Conservation (phyloP, 2,888 invertebrate species). For the Andrena chrysosceles region DNA sequence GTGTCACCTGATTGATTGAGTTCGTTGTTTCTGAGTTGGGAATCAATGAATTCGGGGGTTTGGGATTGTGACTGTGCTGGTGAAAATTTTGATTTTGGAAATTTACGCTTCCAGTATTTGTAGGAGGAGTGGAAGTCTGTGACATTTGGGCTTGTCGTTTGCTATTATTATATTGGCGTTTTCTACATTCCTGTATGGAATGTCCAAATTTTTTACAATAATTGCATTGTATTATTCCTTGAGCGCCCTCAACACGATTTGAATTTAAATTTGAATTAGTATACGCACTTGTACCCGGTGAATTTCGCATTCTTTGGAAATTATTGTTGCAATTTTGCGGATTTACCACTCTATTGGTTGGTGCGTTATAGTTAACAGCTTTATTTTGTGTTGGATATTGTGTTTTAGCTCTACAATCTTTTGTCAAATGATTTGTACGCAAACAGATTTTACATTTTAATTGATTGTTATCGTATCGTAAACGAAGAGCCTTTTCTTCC, state of each 20-base stretch:
- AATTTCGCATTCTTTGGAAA: no score
- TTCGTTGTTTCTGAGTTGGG: neutral
- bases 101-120: neutral
- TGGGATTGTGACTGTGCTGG: neutral
- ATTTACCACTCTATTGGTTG: no score
- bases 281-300: no score
- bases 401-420: neutral
- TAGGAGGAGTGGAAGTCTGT: no score
- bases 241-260: neutral
- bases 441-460: conserved; percentile 2
- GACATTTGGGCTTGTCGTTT: neutral
- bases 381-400: no score
- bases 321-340: no score
- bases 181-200: conserved; percentile 12
- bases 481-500: neutral
- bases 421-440: conserved; percentile 1
- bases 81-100: conserved; percentile 2
- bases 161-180: conserved; percentile 1
- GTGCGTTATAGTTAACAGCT: no score
- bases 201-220: conserved; percentile 21
- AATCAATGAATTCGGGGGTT: neutral
- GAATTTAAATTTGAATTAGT: neutral
- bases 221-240: neutral
- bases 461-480: neutral
- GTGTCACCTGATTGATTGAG: neutral